phyloP scores from a whole-genome alignment of 2,113 vertebrate genomes.

The Panthera uncia region DNA sequence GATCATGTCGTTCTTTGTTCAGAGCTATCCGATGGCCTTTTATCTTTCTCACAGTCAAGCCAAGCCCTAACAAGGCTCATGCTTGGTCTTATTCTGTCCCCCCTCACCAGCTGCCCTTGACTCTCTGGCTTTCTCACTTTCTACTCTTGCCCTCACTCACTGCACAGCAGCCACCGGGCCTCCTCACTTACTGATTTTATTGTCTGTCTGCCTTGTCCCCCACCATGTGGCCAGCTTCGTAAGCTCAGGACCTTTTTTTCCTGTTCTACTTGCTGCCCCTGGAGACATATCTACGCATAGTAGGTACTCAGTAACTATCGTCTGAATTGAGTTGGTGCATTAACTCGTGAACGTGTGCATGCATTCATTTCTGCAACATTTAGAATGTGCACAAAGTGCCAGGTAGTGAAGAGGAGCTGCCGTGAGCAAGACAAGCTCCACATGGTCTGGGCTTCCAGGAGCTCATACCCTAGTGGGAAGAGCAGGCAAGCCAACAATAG shows the following conservation, averaged over 20 bases:
- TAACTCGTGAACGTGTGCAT: not conserved
- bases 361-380: not conserved
- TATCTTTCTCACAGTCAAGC: not conserved
- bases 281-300: not conserved
- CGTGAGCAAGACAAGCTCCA: not conserved
- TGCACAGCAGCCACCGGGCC: not conserved
- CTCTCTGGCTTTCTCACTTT: not conserved
- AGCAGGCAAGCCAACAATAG: not conserved
- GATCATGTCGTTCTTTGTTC: not conserved
- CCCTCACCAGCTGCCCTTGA: not conserved
- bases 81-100: not conserved
- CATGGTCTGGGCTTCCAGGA: not conserved
- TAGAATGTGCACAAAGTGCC: not conserved
- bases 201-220: not conserved
- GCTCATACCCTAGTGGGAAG: not conserved
- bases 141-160: fast-evolving
- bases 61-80: not conserved
- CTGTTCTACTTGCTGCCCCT: not conserved
- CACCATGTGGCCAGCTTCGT: not conserved
- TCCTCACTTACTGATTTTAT: not conserved
- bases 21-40: not conserved
- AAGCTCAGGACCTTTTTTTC: not conserved
- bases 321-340: not conserved
- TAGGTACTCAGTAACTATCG: not conserved
- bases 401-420: not conserved